A percentile compares a stretch with the other conserved stretches of the same genome.
phyloP scores from a whole-genome alignment of 2,888 invertebrate genomes.

The Cabera pusaria region DNA sequence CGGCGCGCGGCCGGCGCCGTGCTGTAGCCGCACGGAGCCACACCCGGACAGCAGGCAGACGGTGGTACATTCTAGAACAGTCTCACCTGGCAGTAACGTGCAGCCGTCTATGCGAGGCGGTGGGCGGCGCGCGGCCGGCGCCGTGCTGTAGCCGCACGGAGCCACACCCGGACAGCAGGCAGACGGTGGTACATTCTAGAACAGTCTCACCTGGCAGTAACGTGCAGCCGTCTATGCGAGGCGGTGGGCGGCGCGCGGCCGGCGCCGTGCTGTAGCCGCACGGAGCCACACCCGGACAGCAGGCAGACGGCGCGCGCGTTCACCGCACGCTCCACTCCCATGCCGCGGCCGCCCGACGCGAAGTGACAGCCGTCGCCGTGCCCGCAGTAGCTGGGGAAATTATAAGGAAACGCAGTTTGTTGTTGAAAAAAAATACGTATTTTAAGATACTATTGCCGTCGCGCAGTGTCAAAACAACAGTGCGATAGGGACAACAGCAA shows the following conservation, averaged over 20 bases:
- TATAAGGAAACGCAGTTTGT: too few species aligned
- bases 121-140: constrained; percentile 75
- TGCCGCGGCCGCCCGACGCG: constrained; percentile 73
- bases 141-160: constrained; percentile 81
- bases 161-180: constrained; percentile 88
- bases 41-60: constrained; percentile 88
- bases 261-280: constrained; percentile 72
- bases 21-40: constrained; percentile 83
- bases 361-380: constrained; percentile 90
- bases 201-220: constrained; percentile 86
- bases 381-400: constrained; percentile 85
- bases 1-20: constrained; percentile 71
- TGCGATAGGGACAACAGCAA: too few species aligned
- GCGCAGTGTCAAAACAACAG: too few species aligned
- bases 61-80: too few species aligned
- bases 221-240: constrained; percentile 84
- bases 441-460: too few species aligned
- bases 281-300: constrained; percentile 89
- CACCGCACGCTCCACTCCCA: constrained; percentile 84
- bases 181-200: constrained; percentile 50
- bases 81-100: constrained; percentile 85
- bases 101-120: constrained; percentile 85
- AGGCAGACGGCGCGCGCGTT: constrained; percentile 81
- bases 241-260: constrained; percentile 76
- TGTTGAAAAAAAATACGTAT: too few species aligned